Evolutionary conservation across 1,140 invertebrate species (phyloP).

Genomic region (Babylonia areolata): DNA sequence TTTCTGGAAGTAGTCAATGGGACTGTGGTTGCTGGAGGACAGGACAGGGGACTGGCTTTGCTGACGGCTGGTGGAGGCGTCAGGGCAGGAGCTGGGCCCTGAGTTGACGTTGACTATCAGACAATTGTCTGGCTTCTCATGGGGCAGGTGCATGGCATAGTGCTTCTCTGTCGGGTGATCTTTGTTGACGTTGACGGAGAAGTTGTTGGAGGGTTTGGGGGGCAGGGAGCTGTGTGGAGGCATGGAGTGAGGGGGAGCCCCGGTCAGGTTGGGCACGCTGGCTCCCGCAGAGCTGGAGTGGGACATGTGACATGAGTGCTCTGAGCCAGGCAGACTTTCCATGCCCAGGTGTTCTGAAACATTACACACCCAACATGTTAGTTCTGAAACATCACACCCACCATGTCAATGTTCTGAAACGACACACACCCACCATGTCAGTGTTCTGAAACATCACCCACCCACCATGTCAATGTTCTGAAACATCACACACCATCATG

Average conservation of each 20-base stretch:
- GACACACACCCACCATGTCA: neutral
- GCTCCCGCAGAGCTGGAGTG: conserved; percentile 20
- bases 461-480: too few species aligned
- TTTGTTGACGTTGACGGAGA: neutral
- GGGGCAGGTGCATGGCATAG: neutral
- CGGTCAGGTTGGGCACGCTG: neutral
- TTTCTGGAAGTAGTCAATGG: conserved; percentile 34
- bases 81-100: neutral
- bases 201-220: neutral
- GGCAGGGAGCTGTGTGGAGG: neutral
- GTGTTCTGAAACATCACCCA: too few species aligned
- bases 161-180: neutral
- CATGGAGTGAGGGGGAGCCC: neutral
- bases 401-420: too few species aligned
- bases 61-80: neutral
- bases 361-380: neutral
- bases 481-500: too few species aligned
- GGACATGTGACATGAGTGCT: conserved; percentile 21
- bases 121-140: conserved; percentile 23
- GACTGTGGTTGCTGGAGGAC: neutral
- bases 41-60: neutral
- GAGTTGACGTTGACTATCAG: neutral
- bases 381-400: too few species aligned
- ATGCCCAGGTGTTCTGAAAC: neutral
- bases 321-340: conserved; percentile 24